Conservation (phyloP, 2,797 vertebrate species). For the Argya squamiceps region DNA sequence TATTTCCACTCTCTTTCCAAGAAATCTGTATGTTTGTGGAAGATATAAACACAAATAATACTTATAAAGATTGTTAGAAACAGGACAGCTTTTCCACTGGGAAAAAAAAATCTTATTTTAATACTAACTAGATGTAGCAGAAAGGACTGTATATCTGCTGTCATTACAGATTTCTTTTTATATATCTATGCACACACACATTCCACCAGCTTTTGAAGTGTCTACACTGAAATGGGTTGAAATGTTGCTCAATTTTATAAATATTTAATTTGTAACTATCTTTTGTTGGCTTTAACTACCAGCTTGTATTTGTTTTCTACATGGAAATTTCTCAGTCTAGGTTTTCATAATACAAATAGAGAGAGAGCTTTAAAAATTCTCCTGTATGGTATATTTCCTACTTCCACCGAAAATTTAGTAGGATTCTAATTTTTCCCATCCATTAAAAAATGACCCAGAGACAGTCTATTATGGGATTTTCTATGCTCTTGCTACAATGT, state of each 20-base stretch:
- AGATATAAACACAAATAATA: not conserved
- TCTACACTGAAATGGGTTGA: not conserved
- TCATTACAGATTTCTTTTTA: not conserved
- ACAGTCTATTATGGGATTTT: not conserved
- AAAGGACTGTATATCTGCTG: not conserved
- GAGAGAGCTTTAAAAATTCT: not conserved
- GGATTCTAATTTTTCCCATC: not conserved
- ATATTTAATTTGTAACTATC: not conserved
- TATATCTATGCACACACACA: not conserved
- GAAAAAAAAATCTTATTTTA: not conserved
- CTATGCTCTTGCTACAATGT: not conserved
- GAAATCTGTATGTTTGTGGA: not conserved
- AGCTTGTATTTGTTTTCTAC: not conserved
- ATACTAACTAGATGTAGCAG: not conserved
- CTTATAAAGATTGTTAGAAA: not conserved
- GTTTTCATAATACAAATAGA: not conserved
- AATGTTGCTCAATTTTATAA: not conserved
- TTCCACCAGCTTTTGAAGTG: not conserved
- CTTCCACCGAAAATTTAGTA: not conserved
- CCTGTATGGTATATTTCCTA: not conserved
- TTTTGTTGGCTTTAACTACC: not conserved
- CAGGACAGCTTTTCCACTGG: not conserved
- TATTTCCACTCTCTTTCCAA: not conserved
- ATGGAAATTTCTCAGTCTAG: not conserved
- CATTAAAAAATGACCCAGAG: not conserved